These are phyloP conservation scores for Phengaris alcon DNA, from an alignment of 2,888 invertebrate genomes.

Conservation along the genomic window DNA sequence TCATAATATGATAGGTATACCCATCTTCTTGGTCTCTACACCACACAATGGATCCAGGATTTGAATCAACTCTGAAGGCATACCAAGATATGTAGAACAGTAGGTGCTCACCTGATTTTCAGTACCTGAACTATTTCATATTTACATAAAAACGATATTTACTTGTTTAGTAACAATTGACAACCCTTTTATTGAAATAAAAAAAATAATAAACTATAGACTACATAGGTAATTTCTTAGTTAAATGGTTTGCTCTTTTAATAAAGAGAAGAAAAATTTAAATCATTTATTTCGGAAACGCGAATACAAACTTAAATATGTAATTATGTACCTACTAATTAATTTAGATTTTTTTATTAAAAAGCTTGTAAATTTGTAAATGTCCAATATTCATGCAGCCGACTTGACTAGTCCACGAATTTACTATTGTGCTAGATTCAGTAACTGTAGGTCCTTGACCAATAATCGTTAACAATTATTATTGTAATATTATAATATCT, in stretches of 20 bases:
- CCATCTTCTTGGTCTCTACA: neutral
- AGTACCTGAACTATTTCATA: conserved; percentile 24
- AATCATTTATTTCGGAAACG: too few relatives aligned
- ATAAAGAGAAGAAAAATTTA: neutral
- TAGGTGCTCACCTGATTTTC: conserved; percentile 10
- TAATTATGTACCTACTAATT: too few relatives aligned
- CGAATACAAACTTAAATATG: too few relatives aligned
- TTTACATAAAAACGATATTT: conserved; percentile 6
- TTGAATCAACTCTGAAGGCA: neutral
- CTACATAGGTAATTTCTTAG: neutral
- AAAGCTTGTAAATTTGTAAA: neutral
- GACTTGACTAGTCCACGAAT: conserved; percentile 26
- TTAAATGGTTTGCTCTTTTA: neutral
- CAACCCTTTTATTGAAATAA: neutral
- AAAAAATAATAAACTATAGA: neutral
- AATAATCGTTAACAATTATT: conserved; percentile 59
- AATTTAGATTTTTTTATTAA: too few relatives aligned
- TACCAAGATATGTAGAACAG: neutral
- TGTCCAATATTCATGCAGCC: conserved; percentile 21
- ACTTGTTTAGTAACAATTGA: neutral
- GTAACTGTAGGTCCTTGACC: conserved; percentile 71
- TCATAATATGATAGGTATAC: too few relatives aligned
- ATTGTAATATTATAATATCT: conserved; percentile 50
- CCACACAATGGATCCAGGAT: neutral
- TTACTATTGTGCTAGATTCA: conserved; percentile 59